Percentiles rank a stretch among this genome's conserved stretches.
phyloP scores from a whole-genome alignment of 2,113 vertebrate genomes.

The Trogon melanurus region DNA sequence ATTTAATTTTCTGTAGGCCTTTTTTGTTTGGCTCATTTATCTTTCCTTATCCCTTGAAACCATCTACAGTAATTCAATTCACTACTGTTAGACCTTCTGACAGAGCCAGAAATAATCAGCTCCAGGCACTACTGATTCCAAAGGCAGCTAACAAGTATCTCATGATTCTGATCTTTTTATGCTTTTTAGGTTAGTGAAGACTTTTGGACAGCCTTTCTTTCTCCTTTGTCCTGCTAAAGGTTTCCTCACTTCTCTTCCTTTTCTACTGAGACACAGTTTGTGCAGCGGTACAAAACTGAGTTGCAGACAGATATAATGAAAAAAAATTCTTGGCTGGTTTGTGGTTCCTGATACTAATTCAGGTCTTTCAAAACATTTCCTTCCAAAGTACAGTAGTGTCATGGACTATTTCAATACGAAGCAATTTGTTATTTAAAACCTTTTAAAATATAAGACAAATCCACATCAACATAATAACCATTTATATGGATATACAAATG shows the following conservation, averaged over 20 bases:
- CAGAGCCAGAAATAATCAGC: conserved; percentile 23
- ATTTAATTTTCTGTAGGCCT: conserved; percentile 71
- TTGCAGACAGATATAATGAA: background rate
- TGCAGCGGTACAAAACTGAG: background rate
- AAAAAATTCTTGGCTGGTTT: background rate
- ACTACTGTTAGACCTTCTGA: conserved; percentile 7
- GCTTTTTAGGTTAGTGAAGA: background rate
- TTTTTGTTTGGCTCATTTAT: conserved; percentile 64
- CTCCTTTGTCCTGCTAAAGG: background rate
- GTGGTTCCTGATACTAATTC: background rate
- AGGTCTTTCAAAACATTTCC: background rate
- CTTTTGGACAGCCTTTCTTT: background rate
- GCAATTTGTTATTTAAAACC: background rate
- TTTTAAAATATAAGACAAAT: background rate
- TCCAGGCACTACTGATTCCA: background rate
- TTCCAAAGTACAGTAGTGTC: background rate
- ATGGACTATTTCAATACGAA: background rate
- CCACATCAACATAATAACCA: background rate
- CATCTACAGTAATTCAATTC: conserved; percentile 48
- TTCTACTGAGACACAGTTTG: background rate
- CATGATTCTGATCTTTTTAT: background rate
- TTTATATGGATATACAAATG: background rate
- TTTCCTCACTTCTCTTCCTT: background rate
- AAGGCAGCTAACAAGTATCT: background rate
- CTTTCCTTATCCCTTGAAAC: conserved; percentile 69